Evolutionary conservation across 2,113 vertebrate species (phyloP).

Genomic region (Caretta caretta): DNA sequence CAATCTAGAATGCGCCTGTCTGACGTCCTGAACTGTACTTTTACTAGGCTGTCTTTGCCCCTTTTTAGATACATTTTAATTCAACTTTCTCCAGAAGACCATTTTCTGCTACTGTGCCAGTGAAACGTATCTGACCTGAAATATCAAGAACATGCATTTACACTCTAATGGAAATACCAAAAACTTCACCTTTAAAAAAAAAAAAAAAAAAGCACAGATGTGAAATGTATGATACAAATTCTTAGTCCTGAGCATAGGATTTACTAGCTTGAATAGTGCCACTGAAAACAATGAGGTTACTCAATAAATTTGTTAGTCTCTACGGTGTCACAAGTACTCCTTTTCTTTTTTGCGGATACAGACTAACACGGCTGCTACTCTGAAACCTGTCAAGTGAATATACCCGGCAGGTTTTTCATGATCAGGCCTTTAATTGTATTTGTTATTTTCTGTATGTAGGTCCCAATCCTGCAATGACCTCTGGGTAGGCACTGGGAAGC

Average conservation of each 20-base stretch:
- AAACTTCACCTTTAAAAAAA: not conserved
- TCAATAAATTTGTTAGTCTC: not conserved
- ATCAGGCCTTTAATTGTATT: not conserved
- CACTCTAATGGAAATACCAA: not conserved
- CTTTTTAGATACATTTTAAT: not conserved
- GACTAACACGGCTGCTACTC: too few species aligned
- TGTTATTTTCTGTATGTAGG: not conserved
- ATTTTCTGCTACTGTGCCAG: not conserved
- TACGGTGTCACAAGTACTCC: too few species aligned
- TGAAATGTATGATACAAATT: not conserved
- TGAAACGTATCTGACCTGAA: not conserved
- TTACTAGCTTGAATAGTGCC: not conserved
- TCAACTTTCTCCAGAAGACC: not conserved
- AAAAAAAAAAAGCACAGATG: not conserved
- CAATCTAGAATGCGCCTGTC: not conserved
- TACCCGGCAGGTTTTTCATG: not conserved
- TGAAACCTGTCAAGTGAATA: not conserved
- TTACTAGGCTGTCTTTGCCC: not conserved
- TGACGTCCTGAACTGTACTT: not conserved
- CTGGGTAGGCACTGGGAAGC: not conserved
- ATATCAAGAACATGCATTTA: not conserved
- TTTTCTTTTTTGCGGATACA: too few species aligned
- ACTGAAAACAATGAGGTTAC: not conserved
- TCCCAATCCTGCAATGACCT: not conserved
- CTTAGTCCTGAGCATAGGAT: not conserved